Evolutionary conservation across 2,797 vertebrate genomes (phyloP).

Genomic region (Acipenser oxyrinchus): DNA sequence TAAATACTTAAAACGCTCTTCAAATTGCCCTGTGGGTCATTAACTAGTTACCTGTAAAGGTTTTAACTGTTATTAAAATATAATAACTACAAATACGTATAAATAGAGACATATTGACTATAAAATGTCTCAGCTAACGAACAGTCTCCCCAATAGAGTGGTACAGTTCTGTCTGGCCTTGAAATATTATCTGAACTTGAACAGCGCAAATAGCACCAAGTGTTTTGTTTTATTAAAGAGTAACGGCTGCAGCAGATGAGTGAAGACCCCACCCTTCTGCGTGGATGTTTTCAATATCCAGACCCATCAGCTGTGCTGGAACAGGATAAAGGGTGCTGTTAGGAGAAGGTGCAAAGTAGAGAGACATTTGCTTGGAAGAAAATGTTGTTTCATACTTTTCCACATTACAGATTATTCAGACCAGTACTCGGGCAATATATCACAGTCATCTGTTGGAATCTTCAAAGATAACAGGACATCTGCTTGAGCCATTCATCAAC

Average conservation of each 20-base stretch:
- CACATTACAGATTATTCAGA: slow-evolving; percentile 59
- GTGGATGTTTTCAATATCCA: slow-evolving; percentile 35
- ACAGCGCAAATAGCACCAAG: too few species aligned
- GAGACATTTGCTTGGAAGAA: slow-evolving; percentile 51
- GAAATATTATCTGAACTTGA: too few species aligned
- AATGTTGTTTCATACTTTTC: slow-evolving; percentile 29
- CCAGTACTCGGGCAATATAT: slow-evolving; percentile 74
- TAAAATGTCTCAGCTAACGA: too few species aligned
- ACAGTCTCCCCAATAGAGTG: too few species aligned
- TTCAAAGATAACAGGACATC: slow-evolving; percentile 91
- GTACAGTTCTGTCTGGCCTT: too few species aligned
- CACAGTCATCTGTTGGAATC: slow-evolving; percentile 77
- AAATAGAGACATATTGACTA: too few species aligned
- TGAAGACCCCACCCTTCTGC: slow-evolving; percentile 18
- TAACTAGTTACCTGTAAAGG: too few species aligned
- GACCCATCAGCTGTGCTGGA: slow-evolving; percentile 56
- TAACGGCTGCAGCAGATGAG: slow-evolving; percentile 54
- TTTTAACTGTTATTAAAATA: too few species aligned
- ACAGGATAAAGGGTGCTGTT: slow-evolving; percentile 62
- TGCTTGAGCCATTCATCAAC: slow-evolving; percentile 85
- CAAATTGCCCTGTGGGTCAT: too few species aligned
- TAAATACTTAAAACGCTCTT: too few species aligned
- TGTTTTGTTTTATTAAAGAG: slow-evolving; percentile 39
- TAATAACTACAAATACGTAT: too few species aligned
- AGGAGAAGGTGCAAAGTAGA: slow-evolving; percentile 53